Base-by-base conservation (phyloP, 2,888 invertebrate genomes). In the Clanis bilineata region DNA sequence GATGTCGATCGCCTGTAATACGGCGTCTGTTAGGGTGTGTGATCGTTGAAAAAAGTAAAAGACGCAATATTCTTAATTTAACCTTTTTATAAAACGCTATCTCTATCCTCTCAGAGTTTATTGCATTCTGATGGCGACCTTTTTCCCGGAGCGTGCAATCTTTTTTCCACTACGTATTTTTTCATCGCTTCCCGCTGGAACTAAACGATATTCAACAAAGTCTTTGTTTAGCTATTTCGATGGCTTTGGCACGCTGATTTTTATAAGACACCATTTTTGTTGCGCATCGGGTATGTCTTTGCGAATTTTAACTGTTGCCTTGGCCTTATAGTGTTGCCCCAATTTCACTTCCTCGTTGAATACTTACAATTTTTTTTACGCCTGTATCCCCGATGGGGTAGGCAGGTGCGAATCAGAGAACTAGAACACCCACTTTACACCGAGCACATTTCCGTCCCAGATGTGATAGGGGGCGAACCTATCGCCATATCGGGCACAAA, bases 141-240 rank as follows among this genome's bases (percentile, higher is more conserved):
- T 47, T 25, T 25, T 6, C 25, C 18, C 10, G 18, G 28, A 18
- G 7, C 23, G 28, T 10, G 28, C 10, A 22, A 44, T 28, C 4
- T 47, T 18, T 51, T 51, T 51, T 51, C 15, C 51, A 18, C 18
- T 18, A 12, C 45, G 45, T 25, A 51, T 47, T 47, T 47, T 47
- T 51, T 32, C 32, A 15, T 2, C 7, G 51, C 18, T 18, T 28
- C 32, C 15, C 18, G 32, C 9, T 18, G 9, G 32, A 2, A 28
- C 51, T 18, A 15, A 51, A 51, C 51, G 51, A 51, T 32, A n/a
- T 10, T 18, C n/a, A 18, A 32, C 28, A 10, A 21, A 51, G 3
- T n/a, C 10, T 10, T 51, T 51, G 18, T 18, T 51, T 15, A 18
- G 7, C n/a, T 2, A 45, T 47, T 25, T 25, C 1, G n/a, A 28